Evolutionary conservation across 2,113 vertebrate species (phyloP).

Genomic region (Spea bombifrons): DNA sequence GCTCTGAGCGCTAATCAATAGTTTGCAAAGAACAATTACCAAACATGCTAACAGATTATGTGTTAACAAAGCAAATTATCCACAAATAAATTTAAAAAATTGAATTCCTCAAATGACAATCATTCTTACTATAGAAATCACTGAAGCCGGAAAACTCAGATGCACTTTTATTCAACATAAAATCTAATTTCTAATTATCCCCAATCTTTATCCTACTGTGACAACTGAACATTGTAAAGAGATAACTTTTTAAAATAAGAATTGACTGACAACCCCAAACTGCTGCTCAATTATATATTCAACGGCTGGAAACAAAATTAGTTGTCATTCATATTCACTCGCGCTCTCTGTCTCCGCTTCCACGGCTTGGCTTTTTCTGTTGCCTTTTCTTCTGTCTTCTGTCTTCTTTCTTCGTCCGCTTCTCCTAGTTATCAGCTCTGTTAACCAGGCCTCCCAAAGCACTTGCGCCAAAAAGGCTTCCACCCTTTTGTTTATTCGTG

Average conservation of each 20-base stretch:
- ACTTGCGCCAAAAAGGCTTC: too few relatives aligned
- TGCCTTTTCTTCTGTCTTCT: too few relatives aligned
- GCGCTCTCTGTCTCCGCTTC: too few relatives aligned
- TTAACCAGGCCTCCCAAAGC: too few relatives aligned
- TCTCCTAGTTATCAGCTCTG: too few relatives aligned
- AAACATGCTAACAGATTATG: conserved; percentile 1
- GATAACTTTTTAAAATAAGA: not conserved
- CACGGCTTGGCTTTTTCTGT: too few relatives aligned
- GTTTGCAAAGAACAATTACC: conserved; percentile 35
- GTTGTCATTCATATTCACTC: too few relatives aligned
- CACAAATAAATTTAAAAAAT: conserved; percentile 20
- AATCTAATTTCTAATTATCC: conserved; percentile 23
- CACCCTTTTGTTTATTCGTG: too few relatives aligned
- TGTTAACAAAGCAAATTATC: conserved; percentile 25
- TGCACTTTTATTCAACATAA: conserved; percentile 24
- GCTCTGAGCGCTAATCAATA: conserved; percentile 34
- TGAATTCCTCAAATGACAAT: not conserved
- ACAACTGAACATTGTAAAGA: not conserved
- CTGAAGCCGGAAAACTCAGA: not conserved
- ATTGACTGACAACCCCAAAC: not conserved
- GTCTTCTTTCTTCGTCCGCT: too few relatives aligned
- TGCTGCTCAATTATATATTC: conserved; percentile 12
- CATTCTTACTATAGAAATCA: conserved; percentile 7
- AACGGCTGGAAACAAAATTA: not conserved
- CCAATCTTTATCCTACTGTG: not conserved